Percentiles rank a stretch among this genome's conserved stretches.
Evolutionary conservation across 1,140 invertebrate species (phyloP).

Genomic region (Panulirus ornatus): DNA sequence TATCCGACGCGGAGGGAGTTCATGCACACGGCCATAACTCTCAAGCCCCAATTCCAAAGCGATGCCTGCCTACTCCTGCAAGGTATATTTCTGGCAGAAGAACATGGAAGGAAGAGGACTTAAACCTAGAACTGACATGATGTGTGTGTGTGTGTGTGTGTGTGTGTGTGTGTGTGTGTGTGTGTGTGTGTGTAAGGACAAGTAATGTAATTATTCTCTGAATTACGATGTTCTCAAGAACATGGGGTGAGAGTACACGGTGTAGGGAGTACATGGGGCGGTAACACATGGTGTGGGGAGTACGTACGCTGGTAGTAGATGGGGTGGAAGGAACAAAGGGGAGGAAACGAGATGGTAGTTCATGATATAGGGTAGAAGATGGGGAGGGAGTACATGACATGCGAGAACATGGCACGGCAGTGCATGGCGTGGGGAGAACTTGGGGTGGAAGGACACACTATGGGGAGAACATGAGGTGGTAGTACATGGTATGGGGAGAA

Average conservation of each 20-base stretch:
- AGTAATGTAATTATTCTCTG: no score
- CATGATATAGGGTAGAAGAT: not conserved
- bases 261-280: no score
- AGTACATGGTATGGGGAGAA: not conserved
- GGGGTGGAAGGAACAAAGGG: not conserved
- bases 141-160: not conserved
- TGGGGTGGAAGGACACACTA: not conserved
- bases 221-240: no score
- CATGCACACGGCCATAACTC: no score
- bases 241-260: no score
- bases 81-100: no score
- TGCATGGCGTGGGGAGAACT: no score
- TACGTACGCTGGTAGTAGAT: not conserved
- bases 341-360: not conserved
- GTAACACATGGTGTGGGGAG: not conserved
- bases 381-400: not conserved
- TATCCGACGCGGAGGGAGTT: no score
- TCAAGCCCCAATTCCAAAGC: no score
- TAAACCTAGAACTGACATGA: no score
- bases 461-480: not conserved
- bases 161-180: slow-evolving; percentile 34
- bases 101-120: no score
- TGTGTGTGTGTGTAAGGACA: slow-evolving; percentile 21
- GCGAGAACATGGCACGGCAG: not conserved
- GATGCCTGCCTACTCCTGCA: no score